A percentile compares a stretch with the other conserved stretches of the same genome.
Conservation (phyloP, 92 coral and sea anemone species). For the Phenganax subtilis region DNA sequence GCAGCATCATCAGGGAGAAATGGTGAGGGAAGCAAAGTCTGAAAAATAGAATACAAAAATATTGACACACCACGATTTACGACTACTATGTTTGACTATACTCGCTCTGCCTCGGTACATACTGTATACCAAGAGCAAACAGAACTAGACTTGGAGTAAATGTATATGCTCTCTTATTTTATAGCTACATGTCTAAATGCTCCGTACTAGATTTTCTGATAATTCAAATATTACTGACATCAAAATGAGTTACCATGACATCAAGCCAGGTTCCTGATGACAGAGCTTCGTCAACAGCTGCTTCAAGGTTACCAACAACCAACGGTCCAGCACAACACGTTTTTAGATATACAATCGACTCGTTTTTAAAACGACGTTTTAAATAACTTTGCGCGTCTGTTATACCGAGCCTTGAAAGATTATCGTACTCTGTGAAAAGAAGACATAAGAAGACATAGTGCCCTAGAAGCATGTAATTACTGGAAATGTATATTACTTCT, state of each 20-base stretch:
- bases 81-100: background rate
- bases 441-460: background rate
- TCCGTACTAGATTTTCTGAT: too few relatives aligned
- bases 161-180: too few relatives aligned
- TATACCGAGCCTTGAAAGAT: slow-evolving; percentile 81
- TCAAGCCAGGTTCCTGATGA: slow-evolving; percentile 82
- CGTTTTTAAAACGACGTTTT: slow-evolving; percentile 67
- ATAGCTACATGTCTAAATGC: too few relatives aligned
- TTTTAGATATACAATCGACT: slow-evolving; percentile 61
- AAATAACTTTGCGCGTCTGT: slow-evolving; percentile 84
- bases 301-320: slow-evolving; percentile 69
- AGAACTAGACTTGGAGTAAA: too few relatives aligned
- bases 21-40: slow-evolving; percentile 95
- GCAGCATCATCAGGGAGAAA: slow-evolving; percentile 82
- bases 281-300: slow-evolving; percentile 80
- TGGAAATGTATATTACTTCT: background rate
- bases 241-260: slow-evolving; percentile 57
- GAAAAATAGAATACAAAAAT: background rate
- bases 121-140: too few relatives aligned
- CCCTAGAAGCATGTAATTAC: background rate
- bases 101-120: too few relatives aligned
- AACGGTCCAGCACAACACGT: slow-evolving; percentile 88
- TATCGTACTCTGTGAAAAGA: slow-evolving; percentile 68
- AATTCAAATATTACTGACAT: background rate
- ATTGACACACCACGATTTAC: background rate